Percentiles rank a stretch among this genome's conserved stretches.
Conservation (phyloP, 1,140 invertebrate species). For the Drosophila yakuba region DNA sequence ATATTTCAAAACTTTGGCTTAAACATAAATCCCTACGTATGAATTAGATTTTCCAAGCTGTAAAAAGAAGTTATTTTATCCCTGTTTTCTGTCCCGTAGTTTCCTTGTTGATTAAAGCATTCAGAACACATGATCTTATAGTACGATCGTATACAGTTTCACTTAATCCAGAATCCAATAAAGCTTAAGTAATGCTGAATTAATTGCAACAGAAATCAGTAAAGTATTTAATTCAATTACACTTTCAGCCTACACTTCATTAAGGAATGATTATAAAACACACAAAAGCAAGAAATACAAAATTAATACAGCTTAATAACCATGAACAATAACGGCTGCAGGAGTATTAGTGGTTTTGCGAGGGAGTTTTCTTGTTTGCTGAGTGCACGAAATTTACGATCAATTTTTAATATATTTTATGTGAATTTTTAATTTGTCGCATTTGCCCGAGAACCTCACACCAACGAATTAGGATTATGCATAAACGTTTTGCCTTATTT, state of each 20-base stretch:
- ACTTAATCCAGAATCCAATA: neutral
- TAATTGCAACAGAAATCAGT: constrained; percentile 15
- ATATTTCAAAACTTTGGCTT: too few relatives aligned
- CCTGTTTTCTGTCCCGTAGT: too few relatives aligned
- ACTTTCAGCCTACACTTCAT: constrained; percentile 32
- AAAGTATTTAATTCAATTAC: constrained; percentile 42
- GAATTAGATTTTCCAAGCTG: too few relatives aligned
- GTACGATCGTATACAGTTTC: neutral
- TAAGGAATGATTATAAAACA: constrained; percentile 31
- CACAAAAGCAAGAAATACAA: constrained; percentile 11
- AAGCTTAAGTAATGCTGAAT: constrained; percentile 10
- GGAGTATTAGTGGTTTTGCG: constrained; percentile 7
- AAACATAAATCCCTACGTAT: too few relatives aligned
- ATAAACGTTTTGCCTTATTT: constrained; percentile 48
- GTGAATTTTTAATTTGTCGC: constrained; percentile 55
- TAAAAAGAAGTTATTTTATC: too few relatives aligned
- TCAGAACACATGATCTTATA: neutral
- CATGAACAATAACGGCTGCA: constrained; percentile 25
- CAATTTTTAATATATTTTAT: constrained; percentile 73
- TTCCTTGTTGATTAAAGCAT: too few relatives aligned
- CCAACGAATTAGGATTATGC: constrained; percentile 46
- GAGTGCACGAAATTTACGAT: constrained; percentile 55
- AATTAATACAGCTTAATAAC: constrained; percentile 25
- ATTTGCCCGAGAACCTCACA: constrained; percentile 30
- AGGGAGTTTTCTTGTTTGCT: constrained; percentile 27